Base-by-base conservation (phyloP, 2,113 vertebrate genomes). In the Lepus europaeus region DNA sequence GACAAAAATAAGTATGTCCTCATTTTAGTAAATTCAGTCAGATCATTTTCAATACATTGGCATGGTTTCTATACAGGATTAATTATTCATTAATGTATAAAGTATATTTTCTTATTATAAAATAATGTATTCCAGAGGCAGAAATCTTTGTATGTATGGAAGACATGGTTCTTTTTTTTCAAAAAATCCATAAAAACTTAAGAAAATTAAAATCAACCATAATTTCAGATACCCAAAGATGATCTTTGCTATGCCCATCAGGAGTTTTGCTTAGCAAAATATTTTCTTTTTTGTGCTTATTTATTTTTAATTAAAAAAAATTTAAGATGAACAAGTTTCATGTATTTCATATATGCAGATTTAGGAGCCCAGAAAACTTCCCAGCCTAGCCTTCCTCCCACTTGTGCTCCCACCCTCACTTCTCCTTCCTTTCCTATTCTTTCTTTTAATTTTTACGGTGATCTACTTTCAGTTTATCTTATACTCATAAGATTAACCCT, bases 91-190 rank as follows among this genome's bases (percentile, higher is more conserved):
- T 45, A 72, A 56, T 69, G 76, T 76, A n/a, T 27, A 90, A 76
- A 23, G 51, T 33, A 36, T 9, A 31, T 70, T 61, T 74, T 82
- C 27, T 82, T 69, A n/a, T 36, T 25, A 87, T 2, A 93, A 86
- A 93, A 82, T 33, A 77, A 90, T 82, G 87, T 19, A 93, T 53
- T 70, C 51, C 82, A 81, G 76, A 45, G 53, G 11, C 63, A 70
- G 27, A 87, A 93, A 49, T 53, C 17, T 53, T 86, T 77, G 74
- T 31, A 78, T 79, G 59, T 51, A 73, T 85, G 45, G 16, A 73
- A 79, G 22, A 39, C 25, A 36, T 7, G 83, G 5, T 5, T 79
- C 19, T 56, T 70, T 80, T 81, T 53, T 56, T 49, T 49, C 4
- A 36, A 7, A 80, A 87, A 87, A 6, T 9, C n/a, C 10, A 63